Evolutionary conservation across 1,140 invertebrate species (phyloP), one percentile per base, ranked within the genome.

Genomic region (Melitaea cinxia): DNA sequence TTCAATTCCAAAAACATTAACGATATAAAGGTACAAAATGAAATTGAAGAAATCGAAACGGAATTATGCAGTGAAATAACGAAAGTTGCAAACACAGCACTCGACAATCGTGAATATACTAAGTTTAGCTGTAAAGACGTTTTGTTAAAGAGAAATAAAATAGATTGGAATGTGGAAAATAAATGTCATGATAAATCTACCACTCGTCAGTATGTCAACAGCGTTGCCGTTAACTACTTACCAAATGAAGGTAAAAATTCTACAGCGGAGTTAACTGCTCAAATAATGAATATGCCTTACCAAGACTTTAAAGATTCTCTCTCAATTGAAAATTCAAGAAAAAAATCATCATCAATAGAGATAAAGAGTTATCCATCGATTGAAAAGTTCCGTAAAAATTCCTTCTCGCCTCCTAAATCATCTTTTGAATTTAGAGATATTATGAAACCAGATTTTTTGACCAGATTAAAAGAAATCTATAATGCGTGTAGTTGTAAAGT

Each of bases 401-500:
- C n/a, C n/a, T n/a, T n/a, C n/a, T n/a, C n/a, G n/a, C n/a, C n/a
- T n/a, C n/a, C n/a, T n/a, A n/a, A n/a, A n/a, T n/a, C n/a, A 12
- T 19, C 33, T 59, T 12, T 52, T n/a, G 72, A 42, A 21, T n/a
- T 45, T 26, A 65, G 63, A 26, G 65, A 66, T 35, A 39, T 73
- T 33, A 56, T 68, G 7, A 80, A 76, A 70, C 66, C 62, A 35
- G 75, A 87, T 52, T 78, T 89, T 37, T 65, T 82, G 14, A 74
- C 72, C 39, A 75, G 60, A 66, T 67, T 88, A 45, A 78, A 82
- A 62, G 83, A 85, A 64, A 73, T 74, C 39, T 89, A 83, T 24
- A 75, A 80, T 21, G 82, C 82, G 1, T 89, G 87, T 35, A 85
- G 76, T 50, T 89, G 85, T 42, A 87, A 83, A 73, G 74, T 85